A percentile compares a stretch with the other conserved stretches of the same genome.
Conservation (phyloP, 2,113 vertebrate species). For the Thunnus maccoyii region DNA sequence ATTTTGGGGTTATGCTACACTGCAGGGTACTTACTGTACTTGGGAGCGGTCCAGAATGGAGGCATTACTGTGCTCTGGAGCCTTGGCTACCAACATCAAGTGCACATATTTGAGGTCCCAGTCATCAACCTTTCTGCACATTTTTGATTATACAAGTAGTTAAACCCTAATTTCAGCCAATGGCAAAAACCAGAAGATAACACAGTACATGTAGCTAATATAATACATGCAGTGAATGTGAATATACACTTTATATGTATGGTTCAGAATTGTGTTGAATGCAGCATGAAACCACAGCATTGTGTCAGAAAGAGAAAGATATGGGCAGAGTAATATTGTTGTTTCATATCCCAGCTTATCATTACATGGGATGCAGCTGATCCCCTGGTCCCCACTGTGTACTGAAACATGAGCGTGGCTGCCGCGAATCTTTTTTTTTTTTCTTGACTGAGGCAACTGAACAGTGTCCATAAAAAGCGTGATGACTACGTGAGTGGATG, state of each 20-base stretch:
- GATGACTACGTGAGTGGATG: not conserved
- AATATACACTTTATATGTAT: not conserved
- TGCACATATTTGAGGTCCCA: not conserved
- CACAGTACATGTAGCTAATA: not conserved
- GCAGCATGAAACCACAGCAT: not conserved
- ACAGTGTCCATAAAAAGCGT: slow-evolving; percentile 1
- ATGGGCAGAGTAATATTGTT: slow-evolving; percentile 7
- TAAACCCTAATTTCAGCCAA: not conserved
- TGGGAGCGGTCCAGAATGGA: not conserved
- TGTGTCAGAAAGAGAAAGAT: not conserved
- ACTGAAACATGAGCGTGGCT: not conserved
- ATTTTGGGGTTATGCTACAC: slow-evolving; percentile 31
- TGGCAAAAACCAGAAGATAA: not conserved
- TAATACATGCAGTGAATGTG: not conserved
- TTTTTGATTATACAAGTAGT: not conserved
- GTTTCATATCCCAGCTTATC: slow-evolving; percentile 33
- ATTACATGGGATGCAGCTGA: slow-evolving; percentile 31
- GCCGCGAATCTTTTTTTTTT: not conserved
- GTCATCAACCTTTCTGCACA: not conserved
- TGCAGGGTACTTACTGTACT: not conserved
- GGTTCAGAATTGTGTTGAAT: not conserved
- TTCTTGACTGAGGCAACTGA: not conserved
- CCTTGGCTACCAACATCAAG: not conserved
- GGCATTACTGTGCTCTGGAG: not conserved
- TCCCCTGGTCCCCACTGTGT: not conserved